Base-by-base conservation (phyloP, 2,113 vertebrate genomes). In the Lamprologus tigripictilis region DNA sequence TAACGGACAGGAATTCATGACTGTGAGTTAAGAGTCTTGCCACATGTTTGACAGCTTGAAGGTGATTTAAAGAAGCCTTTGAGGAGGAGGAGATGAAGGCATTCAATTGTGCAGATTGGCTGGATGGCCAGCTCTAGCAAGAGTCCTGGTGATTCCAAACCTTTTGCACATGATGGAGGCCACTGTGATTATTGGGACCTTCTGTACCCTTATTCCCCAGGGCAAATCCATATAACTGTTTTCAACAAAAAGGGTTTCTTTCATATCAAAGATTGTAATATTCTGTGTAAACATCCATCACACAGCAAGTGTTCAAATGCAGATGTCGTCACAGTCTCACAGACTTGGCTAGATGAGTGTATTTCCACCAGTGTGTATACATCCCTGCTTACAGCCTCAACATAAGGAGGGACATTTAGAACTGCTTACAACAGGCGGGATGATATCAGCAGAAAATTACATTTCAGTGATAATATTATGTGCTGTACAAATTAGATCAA, bases 1-100 rank as follows among this genome's bases (percentile, higher is more conserved):
- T 10, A 61, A 33, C 0, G 3, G 28, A 33, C 5, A 0, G 19
- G 33, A 21, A 37, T 66, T 37, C 7, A 13, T 37, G 33, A 66
- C 61, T 66, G 33, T 37, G 33, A 66, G 61, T 12, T 37, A 66
- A 37, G 17, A 66, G 33, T 66, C 61, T 37, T 37, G 33, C 61
- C 33, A n/a, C 33, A 21, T 66, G 0, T 66, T 21, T 11, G 19
- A 66, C 61, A 37, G 61, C 61, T 37, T 37, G 61, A 21, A 66
- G 61, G 19, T 66, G 61, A 37, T 66, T 66, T 37, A 37, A 21
- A 66, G 61, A 66, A 66, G 61, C 61, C 33, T 66, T 37, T 37
- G 33, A 66, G 33, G 19, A 66, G 61, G 31, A 66, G 10, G 33
- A 66, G 61, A 66, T 66, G 2, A 66, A 66, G 19, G 33, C 61